Base-by-base conservation (phyloP, 2,113 vertebrate genomes). In the Ictalurus furcatus region DNA sequence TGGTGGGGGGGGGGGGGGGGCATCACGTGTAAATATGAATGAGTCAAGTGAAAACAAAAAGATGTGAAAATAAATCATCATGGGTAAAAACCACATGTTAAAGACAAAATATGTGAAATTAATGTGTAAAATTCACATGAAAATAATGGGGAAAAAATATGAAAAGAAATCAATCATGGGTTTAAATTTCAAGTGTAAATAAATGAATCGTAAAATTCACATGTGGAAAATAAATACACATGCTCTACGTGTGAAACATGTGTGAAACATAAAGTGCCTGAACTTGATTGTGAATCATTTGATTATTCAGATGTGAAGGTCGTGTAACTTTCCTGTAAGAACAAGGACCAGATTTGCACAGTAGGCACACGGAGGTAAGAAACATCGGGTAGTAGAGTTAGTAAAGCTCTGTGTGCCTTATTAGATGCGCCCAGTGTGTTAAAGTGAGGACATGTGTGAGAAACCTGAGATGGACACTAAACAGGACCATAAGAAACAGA, bases 391-490 rank as follows among this genome's bases (percentile, higher is more conserved):
- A 61, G 81, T 83, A 59, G 48, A 37, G 80, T 82, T 21, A 58
- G 30, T 30, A 34, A 54, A 80, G 63, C 34, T n/a, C 17, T 14
- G 6, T 58, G 19, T 56, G 59, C 74, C 13, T 65, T 65, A 54
- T 65, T 65, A 54, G 14, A 44, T 40, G 37, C 11, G 52, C 63
- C 65, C 52, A 19, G 54, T 61, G 69, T 48, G 11, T 80, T 52
- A 25, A 80, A 87, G 44, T 40, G 52, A 82, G 48, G 34, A 88
- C n/a, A 87, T 48, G 40, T 13, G 19, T 44, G 59, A 37, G 76
- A 25, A 88, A 74, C 85, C 34, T 30, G 85, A 87, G 84, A 54
- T 80, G 86, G 30, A 48, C 17, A 44, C 85, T 86, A 86, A 86
- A 7, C 37, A 52, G 34, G 54, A 61, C 69, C 85, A 86, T 74